Evolutionary conservation across 2,888 invertebrate species (phyloP).

Genomic region (Resseliella maxima): DNA sequence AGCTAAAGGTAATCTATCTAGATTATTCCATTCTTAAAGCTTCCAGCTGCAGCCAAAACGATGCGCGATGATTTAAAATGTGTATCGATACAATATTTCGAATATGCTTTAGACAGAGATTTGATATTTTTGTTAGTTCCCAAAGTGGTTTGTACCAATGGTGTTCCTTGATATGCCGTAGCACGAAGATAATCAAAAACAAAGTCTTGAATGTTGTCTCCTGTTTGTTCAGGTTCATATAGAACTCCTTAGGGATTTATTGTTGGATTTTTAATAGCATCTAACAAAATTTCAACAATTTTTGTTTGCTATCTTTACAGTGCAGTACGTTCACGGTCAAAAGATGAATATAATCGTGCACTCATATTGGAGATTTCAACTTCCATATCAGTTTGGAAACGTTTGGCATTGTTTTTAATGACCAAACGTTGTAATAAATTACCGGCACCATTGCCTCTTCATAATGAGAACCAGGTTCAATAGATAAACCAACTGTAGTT

Average conservation of each 20-base stretch:
- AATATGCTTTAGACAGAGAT: conserved; percentile 82
- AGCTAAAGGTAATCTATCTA: conserved; percentile 98
- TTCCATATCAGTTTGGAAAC: conserved; percentile 95
- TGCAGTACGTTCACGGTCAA: conserved; percentile 98
- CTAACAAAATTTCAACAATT: conserved; percentile 95
- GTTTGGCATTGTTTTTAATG: conserved; percentile 93
- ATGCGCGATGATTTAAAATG: conserved; percentile 96
- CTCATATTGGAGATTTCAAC: conserved; percentile 99
- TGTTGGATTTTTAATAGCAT: conserved; percentile 97
- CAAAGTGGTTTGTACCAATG: conserved; percentile 95
- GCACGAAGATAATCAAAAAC: conserved; percentile 98
- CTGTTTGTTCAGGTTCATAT: conserved; percentile 98
- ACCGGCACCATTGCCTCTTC: conserved; percentile 97
- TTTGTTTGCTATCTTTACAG: too few relatives aligned
- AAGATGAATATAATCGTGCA: conserved; percentile 98
- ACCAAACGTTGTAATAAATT: conserved; percentile 99
- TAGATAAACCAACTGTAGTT: conserved; percentile 98
- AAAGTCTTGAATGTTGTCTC: conserved; percentile 99
- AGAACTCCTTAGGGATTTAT: conserved; percentile 97
- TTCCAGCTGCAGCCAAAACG: conserved; percentile 95
- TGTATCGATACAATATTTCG: conserved; percentile 85
- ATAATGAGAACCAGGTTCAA: conserved; percentile 97
- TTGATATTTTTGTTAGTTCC: conserved; percentile 95
- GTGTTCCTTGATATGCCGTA: conserved; percentile 94
- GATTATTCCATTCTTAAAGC: conserved; percentile 97